Base-by-base conservation (phyloP, 1,140 invertebrate species). In the Maniola jurtina region DNA sequence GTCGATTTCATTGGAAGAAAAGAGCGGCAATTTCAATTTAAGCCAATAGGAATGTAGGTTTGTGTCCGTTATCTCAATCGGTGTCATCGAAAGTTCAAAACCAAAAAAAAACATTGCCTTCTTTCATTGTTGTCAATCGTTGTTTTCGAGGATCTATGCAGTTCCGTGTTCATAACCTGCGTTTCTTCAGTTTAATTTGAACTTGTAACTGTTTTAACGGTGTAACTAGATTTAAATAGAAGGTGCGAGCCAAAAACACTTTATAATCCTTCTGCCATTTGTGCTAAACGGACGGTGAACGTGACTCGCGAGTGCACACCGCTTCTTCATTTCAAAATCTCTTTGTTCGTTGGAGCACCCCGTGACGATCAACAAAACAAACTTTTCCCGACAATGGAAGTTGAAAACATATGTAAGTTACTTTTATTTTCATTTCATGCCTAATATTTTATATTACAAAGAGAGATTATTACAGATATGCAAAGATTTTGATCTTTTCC, bases 391-490 rank as follows among this genome's bases (percentile, higher is more conserved):
- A 66, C 70, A 59, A 89, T 89, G 86, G 86, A 89, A 78, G 78
- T 89, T 70, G 82, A 85, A 79, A 84, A 69, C 47, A 89, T 87
- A 87, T 82, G 86, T 89, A 68, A 87, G 86, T 89, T 59, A 63
- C 55, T 70, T 72, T 48, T 25, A 45, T 66, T 61, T 65, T 45
- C 13, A 45, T n/a, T 66, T 64, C 25, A 25, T 25, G 4, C 25
- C 25, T 25, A 25, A n/a, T 62, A 40, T 48, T 57, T 67, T 61
- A 16, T n/a, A n/a, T n/a, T n/a, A n/a, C n/a, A n/a, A n/a, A n/a
- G n/a, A 48, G 15, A 7, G 13, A 58, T 25, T 25, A 25, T 25
- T 25, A 4, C 25, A 2, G 25, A 25, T n/a, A n/a, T n/a, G n/a
- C 25, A 25, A 25, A 2, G 4, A 25, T 25, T 25, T 25, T 25